Percentiles rank a stretch among this genome's conserved stretches.
These are phyloP conservation scores for Himalopsyche tibetana DNA, from an alignment of 2,888 invertebrate species.

Conservation along the genomic window DNA sequence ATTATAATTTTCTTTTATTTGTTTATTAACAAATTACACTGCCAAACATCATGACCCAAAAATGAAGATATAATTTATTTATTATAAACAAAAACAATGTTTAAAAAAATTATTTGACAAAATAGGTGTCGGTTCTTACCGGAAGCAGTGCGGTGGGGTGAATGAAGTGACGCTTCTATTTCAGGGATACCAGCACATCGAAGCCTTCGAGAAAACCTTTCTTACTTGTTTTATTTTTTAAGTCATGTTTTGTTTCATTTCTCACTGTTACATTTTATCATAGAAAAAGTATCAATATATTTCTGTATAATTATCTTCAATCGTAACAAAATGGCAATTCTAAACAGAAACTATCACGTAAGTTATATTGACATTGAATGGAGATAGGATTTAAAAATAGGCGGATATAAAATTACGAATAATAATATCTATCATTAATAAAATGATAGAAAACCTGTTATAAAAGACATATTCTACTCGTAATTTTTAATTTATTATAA, in stretches of 20 bases:
- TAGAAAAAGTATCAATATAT: slow-evolving; percentile 21
- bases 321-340: too few relatives aligned
- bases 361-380: too few relatives aligned
- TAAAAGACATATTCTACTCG: too few relatives aligned
- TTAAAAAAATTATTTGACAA: slow-evolving; percentile 1
- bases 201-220: background rate
- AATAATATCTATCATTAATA: too few relatives aligned
- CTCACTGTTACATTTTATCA: background rate
- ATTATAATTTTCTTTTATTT: background rate
- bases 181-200: background rate
- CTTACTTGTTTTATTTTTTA: background rate
- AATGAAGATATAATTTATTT: background rate
- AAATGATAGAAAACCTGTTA: too few relatives aligned
- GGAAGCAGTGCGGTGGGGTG: background rate
- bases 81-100: background rate
- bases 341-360: too few relatives aligned
- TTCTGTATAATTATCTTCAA: too few relatives aligned
- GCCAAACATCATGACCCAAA: background rate
- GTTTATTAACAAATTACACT: background rate
- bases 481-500: too few relatives aligned
- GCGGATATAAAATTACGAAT: too few relatives aligned
- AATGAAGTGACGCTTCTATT: background rate
- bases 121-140: background rate
- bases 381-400: too few relatives aligned
- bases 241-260: slow-evolving; percentile 9